These are phyloP conservation scores for Sinopyrophorus schimmeli DNA, from an alignment of 2,888 invertebrate species.

Conservation along the genomic window DNA sequence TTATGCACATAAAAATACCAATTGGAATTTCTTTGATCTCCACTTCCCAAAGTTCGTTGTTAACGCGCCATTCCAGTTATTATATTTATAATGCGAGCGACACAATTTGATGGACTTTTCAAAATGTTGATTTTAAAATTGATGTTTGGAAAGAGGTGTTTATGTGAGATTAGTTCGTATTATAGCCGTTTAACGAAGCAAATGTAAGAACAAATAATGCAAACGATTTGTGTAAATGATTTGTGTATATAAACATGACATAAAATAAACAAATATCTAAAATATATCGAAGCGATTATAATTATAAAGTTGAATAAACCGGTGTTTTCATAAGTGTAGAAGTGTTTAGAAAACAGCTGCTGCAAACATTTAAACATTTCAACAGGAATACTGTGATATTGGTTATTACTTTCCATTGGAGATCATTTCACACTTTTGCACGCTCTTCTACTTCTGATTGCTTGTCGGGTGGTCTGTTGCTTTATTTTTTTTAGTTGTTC, in stretches of 20 bases:
- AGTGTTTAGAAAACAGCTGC: constrained; percentile 34
- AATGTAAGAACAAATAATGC: neutral
- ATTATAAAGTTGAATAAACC: constrained; percentile 24
- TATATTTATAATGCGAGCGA: too few relatives aligned
- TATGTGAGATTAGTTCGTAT: neutral
- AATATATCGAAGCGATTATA: constrained; percentile 16
- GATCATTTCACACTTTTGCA: constrained; percentile 36
- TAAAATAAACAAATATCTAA: constrained; percentile 25
- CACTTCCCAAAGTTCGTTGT: too few relatives aligned
- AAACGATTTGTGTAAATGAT: constrained; percentile 4
- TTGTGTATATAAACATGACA: constrained; percentile 12
- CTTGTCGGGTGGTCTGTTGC: constrained; percentile 34
- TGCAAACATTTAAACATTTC: constrained; percentile 27
- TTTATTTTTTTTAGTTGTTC: too few relatives aligned
- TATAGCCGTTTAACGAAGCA: neutral
- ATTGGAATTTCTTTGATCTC: neutral
- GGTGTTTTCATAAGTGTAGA: constrained; percentile 31
- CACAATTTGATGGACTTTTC: too few relatives aligned
- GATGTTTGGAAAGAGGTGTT: too few relatives aligned
- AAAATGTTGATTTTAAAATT: too few relatives aligned
- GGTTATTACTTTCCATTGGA: constrained; percentile 33
- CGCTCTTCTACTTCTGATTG: constrained; percentile 34
- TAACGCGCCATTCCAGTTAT: too few relatives aligned
- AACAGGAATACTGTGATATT: constrained; percentile 34
- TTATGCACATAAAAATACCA: neutral